Conservation (phyloP, 2,888 invertebrate species). For the Trissolcus japonicus region DNA sequence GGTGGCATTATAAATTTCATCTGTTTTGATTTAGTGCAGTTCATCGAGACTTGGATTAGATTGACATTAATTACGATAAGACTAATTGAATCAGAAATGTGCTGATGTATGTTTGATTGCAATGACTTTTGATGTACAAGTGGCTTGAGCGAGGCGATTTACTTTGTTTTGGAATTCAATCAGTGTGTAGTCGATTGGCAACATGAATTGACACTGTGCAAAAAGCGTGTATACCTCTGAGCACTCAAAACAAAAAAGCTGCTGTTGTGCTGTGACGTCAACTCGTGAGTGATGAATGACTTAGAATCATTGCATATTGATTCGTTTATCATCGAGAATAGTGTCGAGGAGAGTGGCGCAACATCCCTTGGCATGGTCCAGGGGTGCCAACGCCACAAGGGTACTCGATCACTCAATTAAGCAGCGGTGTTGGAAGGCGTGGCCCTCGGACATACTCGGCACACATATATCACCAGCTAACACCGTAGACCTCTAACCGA, state of each 20-base stretch:
- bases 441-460: constrained; percentile 64
- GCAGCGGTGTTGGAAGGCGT: constrained; percentile 70
- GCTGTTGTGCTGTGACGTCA: constrained; percentile 6
- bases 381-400: constrained; percentile 70
- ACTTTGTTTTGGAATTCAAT: background rate
- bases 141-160: background rate
- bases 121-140: constrained; percentile 1
- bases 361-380: constrained; percentile 61
- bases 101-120: constrained; percentile 2
- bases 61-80: constrained; percentile 16
- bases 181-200: background rate
- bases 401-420: constrained; percentile 66
- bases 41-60: constrained; percentile 8
- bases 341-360: constrained; percentile 42
- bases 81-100: constrained; percentile 17
- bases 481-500: constrained; percentile 59
- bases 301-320: constrained; percentile 45
- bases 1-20: constrained; percentile 2
- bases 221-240: background rate
- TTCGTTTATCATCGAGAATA: constrained; percentile 44
- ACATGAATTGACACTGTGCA: background rate
- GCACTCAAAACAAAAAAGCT: background rate
- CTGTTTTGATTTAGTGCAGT: constrained; percentile 1
- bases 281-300: constrained; percentile 29
- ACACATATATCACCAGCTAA: constrained; percentile 68